Base-by-base conservation (phyloP, 2,113 vertebrate genomes). In the Bungarus multicinctus region DNA sequence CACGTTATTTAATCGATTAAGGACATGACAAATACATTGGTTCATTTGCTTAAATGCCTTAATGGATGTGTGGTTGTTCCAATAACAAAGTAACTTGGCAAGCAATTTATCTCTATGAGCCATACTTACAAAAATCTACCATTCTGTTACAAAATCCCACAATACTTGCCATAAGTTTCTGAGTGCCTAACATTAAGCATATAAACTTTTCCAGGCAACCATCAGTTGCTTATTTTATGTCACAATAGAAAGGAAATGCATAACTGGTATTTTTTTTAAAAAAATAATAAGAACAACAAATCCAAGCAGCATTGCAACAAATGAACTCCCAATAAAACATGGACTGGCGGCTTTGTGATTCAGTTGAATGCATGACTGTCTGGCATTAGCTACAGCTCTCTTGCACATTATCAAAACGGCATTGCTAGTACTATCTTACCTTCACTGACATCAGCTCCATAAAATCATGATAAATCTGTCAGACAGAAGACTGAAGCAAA, bases 351-450 rank as follows among this genome's bases (percentile, higher is more conserved):
- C 94, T 88, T 91, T 30, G 0, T 0, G 45, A 87, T 93, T 64
- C 93, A 90, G 89, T 89, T 93, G 93, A 57, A 89, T 93, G 93
- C 91, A 88, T 92, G 92, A 92, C 92, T 94, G 90, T 92, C 0
- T 39, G 89, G 93, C 88, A 87, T 54, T 43, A 93, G 34, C 95
- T 94, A 93, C 94, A 93, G 93, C 60, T 39, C 64, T 94, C 30
- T 94, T 96, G 94, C 94, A 96, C 93, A 94, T 90, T 93, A 85
- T 89, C 90, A 94, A 95, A 20, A 64, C 25, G 3, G 69, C 87
- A 87, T 39, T 89, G 87, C 93, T 93, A 27, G 25, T 25, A 34
- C 69, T 81, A 81, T 81, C 5, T 18, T 81, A 81, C 34, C 69
- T 39, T 81, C 81, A 45, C 50, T 96, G 89, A 95, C 88, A 92